Evolutionary conservation across 2,113 vertebrate genomes (phyloP).

Genomic region (Callionymus lyra): DNA sequence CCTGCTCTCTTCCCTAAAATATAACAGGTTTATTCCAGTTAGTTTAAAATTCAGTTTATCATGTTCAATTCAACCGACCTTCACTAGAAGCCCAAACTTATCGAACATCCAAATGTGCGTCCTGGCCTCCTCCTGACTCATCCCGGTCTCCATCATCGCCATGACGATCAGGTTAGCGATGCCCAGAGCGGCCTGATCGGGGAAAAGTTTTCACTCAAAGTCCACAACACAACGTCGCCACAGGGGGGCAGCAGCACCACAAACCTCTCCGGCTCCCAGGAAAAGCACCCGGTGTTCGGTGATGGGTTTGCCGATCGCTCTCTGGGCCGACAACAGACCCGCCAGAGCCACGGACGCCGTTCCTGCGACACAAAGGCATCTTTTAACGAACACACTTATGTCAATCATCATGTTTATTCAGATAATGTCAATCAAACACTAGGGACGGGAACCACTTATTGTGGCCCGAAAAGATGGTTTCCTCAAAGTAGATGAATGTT

Average conservation of each 20-base stretch:
- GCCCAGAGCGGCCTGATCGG: conserved; percentile 85
- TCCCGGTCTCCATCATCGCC: conserved; percentile 82
- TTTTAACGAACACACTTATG: background rate
- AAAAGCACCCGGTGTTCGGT: conserved; percentile 87
- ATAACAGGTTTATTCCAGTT: no score
- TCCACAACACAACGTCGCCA: no score
- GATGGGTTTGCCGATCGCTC: conserved; percentile 74
- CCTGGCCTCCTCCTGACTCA: conserved; percentile 74
- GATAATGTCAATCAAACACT: no score
- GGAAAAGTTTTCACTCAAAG: conserved; percentile 2
- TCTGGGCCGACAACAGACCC: conserved; percentile 84
- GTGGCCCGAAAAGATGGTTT: no score
- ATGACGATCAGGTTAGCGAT: conserved; percentile 95
- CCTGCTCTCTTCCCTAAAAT: conserved; percentile 70
- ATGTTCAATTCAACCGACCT: conserved; percentile 74
- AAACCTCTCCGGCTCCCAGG: conserved; percentile 92
- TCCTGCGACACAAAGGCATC: conserved; percentile 57
- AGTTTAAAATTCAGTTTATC: conserved; percentile 50
- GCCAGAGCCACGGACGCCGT: conserved; percentile 89
- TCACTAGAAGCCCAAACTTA: conserved; percentile 79
- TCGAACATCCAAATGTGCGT: conserved; percentile 92
- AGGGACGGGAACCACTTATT: no score
- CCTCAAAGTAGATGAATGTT: no score
- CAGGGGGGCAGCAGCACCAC: background rate
- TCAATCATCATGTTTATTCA: no score